phyloP scores from a whole-genome alignment of 2,113 vertebrate genomes.

The Macroglossus sobrinus region DNA sequence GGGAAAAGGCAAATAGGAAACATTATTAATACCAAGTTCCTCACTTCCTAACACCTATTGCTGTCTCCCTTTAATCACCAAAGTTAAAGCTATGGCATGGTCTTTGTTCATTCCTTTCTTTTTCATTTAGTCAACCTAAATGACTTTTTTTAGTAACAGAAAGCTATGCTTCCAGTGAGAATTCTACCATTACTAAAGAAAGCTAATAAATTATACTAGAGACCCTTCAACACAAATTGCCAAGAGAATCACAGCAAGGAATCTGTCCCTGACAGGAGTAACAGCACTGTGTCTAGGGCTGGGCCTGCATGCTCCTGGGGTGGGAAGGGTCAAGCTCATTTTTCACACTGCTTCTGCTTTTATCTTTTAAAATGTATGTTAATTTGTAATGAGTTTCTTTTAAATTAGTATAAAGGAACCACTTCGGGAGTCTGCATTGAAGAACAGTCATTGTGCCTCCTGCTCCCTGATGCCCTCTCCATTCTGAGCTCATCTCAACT shows the following conservation, averaged over 20 bases:
- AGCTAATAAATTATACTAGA: neutral
- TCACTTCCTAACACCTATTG: neutral
- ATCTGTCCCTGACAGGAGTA: neutral
- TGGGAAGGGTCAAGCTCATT: neutral
- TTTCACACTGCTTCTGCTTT: neutral
- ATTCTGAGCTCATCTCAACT: neutral
- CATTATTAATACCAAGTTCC: neutral
- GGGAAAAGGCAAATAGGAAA: neutral
- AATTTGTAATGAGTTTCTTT: neutral
- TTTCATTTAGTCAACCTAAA: neutral
- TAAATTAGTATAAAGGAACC: neutral
- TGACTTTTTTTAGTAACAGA: neutral
- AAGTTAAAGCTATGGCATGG: neutral
- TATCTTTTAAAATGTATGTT: neutral
- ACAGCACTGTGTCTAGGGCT: neutral
- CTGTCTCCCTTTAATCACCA: neutral
- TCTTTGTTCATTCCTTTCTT: neutral
- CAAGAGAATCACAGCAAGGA: neutral
- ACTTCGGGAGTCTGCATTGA: neutral
- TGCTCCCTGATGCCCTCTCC: neutral
- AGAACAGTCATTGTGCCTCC: neutral
- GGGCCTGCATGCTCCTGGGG: neutral
- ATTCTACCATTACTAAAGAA: neutral
- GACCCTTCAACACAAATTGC: neutral
- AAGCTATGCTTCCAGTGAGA: neutral